phyloP scores from a whole-genome alignment of 2,113 vertebrate genomes.

The Protobothrops flavoviridis region DNA sequence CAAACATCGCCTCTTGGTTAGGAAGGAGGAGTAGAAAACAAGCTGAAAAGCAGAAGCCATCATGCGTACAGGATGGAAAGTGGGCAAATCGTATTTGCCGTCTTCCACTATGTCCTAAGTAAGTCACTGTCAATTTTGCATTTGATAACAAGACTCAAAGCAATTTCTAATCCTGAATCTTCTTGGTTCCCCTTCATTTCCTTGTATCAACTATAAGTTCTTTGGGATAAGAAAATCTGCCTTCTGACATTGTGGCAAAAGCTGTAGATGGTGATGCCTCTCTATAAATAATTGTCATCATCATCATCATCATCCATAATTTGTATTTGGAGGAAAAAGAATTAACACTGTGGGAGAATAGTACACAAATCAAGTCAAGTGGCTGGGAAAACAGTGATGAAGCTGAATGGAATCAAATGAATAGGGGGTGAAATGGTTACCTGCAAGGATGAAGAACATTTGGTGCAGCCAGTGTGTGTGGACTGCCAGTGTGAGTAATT shows the following conservation, averaged over 20 bases:
- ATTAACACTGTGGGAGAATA: not conserved
- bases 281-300: not conserved
- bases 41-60: slow-evolving; percentile 11
- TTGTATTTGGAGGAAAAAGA: not conserved
- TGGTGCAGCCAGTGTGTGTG: not conserved
- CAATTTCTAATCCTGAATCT: not conserved
- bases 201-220: not conserved
- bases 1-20: not conserved
- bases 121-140: not conserved
- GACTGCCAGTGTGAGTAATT: not conserved
- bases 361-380: not conserved
- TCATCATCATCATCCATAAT: not conserved
- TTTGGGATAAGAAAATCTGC: not conserved
- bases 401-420: not conserved
- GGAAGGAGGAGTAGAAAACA: not conserved
- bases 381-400: not conserved
- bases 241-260: not conserved
- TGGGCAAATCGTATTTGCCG: not conserved
- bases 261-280: not conserved
- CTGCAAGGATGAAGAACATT: not conserved
- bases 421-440: not conserved
- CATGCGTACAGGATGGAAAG: slow-evolving; percentile 37
- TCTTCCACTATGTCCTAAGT: not conserved
- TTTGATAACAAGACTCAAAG: too few species aligned
- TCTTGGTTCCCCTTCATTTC: not conserved